Evolutionary conservation across 2,113 vertebrate genomes (phyloP), one percentile per base, ranked within the genome.

Genomic region (Microcebus griseorufus): DNA sequence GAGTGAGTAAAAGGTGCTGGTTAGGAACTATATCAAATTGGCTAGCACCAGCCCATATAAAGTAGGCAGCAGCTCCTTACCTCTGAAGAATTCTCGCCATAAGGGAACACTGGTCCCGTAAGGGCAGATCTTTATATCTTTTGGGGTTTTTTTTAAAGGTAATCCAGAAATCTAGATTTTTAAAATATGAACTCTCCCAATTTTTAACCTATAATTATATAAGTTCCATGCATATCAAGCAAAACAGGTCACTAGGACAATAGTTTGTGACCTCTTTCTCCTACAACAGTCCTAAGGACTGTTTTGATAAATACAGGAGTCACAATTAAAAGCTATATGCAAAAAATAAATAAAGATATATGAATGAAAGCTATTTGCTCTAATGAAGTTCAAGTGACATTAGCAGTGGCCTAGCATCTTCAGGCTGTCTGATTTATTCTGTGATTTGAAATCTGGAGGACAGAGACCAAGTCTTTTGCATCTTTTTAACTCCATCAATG

Each of bases 231-330:
- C 9, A 53, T 9, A n/a, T 23, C n/a, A 94, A 88, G 85, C 14
- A 95, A 92, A 97, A 78, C 14, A 83, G 10, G 29, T 81, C 34
- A 93, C 37, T 95, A 29, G 37, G 32, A 86, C 53, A 62, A 60
- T 84, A 64, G 39, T 90, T 88, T 87, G 8, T 42, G 78, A 73
- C 7, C 14, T 85, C 60, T 92, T 83, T 90, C 11, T 84, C 25
- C 27, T 84, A 5, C n/a, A 70, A 69, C 42, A 93, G 25, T 90
- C n/a, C 42, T 39, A 94, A 94, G 20, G 10, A 60, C 32, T 16
- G 25, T 82, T 92, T 92, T 92, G 17, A 88, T 39, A 92, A 82
- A 76, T 75, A 48, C 14, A 79, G 9, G 23, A 60, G 32, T 87
- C 25, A 92, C 97, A 88, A 65, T 93, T 60, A 82, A 82, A 97